Evolutionary conservation across 2,113 vertebrate species (phyloP), one percentile per base, ranked within the genome.

Genomic region (Melanocharis versteri): DNA sequence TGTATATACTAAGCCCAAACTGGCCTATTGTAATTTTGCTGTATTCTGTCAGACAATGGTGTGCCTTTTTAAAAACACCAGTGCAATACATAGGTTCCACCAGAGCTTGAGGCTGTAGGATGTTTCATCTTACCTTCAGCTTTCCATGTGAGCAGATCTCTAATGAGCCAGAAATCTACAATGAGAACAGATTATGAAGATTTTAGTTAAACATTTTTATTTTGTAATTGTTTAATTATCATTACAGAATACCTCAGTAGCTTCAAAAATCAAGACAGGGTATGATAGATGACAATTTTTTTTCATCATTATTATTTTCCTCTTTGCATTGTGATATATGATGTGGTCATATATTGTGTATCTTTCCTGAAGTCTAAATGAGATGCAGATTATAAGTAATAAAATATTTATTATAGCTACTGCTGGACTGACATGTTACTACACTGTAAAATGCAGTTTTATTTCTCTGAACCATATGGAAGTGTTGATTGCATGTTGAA

Each of bases 71-170:
- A 75, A 44, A 79, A 77, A 13, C 28, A 60, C 19, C n/a, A 61
- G 8, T 8, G 9, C 42, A 80, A 89, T 21, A 62, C 17, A 61
- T 0, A 6, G 42, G 24, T 71, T 15, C 19, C 42, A 81, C 33
- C 48, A 91, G 26, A 91, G 21, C 33, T 7, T 23, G 30, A 92
- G 39, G n/a, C 23, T n/a, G 10, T n/a, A 70, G 31, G 39, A 48
- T 35, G 33, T 77, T 87, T 61, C 70, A 44, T 51, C 96, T 94
- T 97, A 97, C 97, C 97, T 95, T 90, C 78, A 90, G 57, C 64
- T 76, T 90, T 48, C 65, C 80, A 27, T 27, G 62, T 35, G 33
- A 64, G 42, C 45, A 39, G 24, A 66, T 64, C 44, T 65, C 57
- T 6, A 15, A 77, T 10, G 35, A 95, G 80, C 60, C 61, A 84